A percentile compares a stretch with the other conserved stretches of the same genome.
phyloP scores from a whole-genome alignment of 2,797 vertebrate species.

The Pangasius larnaudii region DNA sequence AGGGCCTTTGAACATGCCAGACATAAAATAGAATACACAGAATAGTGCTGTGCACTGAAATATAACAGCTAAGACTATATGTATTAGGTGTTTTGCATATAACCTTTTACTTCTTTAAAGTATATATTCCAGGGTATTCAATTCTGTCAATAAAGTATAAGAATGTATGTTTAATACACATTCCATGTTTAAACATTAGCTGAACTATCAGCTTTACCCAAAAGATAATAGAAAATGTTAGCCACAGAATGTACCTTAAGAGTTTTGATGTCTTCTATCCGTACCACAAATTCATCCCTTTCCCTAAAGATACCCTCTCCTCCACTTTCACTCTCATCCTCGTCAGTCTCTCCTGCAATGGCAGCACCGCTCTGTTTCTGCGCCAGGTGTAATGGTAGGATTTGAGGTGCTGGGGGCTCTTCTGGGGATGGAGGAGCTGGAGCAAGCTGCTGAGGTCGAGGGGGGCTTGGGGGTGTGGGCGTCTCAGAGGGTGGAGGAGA shows the following conservation, averaged over 20 bases:
- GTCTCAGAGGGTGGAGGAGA: slow-evolving; percentile 76
- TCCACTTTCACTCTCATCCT: slow-evolving; percentile 89
- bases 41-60: background rate
- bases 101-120: background rate
- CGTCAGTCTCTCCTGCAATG: slow-evolving; percentile 89
- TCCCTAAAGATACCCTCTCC: slow-evolving; percentile 94
- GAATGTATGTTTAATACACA: background rate
- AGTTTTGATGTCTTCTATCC: slow-evolving; percentile 87
- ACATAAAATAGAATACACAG: background rate
- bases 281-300: slow-evolving; percentile 92
- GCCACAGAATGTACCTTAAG: slow-evolving; percentile 78
- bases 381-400: slow-evolving; percentile 86
- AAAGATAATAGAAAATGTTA: background rate
- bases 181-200: background rate
- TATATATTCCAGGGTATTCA: background rate
- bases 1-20: background rate
- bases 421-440: slow-evolving; percentile 81
- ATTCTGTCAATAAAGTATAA: background rate
- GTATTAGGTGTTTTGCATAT: background rate
- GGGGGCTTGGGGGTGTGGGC: slow-evolving; percentile 62
- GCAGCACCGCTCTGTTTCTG: slow-evolving; percentile 90
- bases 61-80: background rate
- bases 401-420: slow-evolving; percentile 80
- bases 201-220: background rate
- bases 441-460: slow-evolving; percentile 58